phyloP scores from a whole-genome alignment of 2,113 vertebrate genomes.

The Cariama cristata region DNA sequence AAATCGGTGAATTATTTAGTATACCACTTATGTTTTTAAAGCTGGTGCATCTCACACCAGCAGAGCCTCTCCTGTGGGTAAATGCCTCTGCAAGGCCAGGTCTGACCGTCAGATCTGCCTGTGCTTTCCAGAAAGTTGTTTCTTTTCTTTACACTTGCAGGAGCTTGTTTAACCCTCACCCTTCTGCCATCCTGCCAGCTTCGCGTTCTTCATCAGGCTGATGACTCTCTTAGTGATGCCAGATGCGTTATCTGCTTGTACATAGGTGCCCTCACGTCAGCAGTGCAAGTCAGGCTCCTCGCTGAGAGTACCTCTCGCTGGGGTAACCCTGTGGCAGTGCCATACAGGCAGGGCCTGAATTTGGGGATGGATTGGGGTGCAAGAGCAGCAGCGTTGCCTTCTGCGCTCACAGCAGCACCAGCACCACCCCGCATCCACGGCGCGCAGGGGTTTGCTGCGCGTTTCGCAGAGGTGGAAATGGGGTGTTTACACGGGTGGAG shows the following conservation, averaged over 20 bases:
- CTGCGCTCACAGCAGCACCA: neutral
- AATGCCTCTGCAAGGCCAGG: neutral
- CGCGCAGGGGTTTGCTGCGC: rapidly evolving
- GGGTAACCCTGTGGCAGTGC: neutral
- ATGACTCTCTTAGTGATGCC: neutral
- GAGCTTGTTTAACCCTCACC: neutral
- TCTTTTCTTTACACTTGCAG: neutral
- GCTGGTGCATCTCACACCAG: neutral
- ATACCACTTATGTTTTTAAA: neutral
- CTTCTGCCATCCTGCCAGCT: neutral
- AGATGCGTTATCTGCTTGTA: neutral
- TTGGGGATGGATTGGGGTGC: rapidly evolving
- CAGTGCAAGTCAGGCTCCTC: neutral
- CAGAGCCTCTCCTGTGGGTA: neutral
- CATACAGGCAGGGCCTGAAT: rapidly evolving
- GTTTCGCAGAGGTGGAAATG: rapidly evolving
- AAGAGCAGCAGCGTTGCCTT: neutral
- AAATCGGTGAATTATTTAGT: neutral
- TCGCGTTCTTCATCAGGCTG: rapidly evolving
- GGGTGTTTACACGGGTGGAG: neutral
- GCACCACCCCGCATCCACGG: rapidly evolving
- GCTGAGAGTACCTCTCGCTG: rapidly evolving
- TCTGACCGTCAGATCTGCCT: neutral
- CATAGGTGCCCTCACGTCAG: rapidly evolving
- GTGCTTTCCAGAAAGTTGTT: neutral